Percentiles rank a stretch among this genome's conserved stretches.
phyloP scores from a whole-genome alignment of 2,113 vertebrate genomes.

The Macrotus californicus region DNA sequence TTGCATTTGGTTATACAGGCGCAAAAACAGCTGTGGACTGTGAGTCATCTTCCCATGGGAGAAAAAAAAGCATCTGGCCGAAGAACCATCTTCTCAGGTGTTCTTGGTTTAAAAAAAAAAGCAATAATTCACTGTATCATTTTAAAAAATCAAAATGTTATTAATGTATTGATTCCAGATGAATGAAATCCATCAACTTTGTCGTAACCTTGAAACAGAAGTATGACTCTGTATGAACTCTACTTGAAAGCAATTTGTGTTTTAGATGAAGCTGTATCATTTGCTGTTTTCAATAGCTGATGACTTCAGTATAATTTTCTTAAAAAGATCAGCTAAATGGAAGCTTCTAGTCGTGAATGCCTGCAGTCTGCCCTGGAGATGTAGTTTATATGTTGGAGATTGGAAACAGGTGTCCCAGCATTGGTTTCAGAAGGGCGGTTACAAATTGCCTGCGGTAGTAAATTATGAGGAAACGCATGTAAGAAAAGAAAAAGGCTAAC shows the following conservation, averaged over 20 bases:
- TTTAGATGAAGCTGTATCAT: slow-evolving; percentile 10
- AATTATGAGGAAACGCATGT: neutral
- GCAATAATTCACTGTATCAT: neutral
- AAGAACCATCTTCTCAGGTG: slow-evolving; percentile 10
- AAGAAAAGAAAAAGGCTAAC: neutral
- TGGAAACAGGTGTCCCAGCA: slow-evolving; percentile 50
- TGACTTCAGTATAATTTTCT: neutral
- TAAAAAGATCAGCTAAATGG: slow-evolving; percentile 30
- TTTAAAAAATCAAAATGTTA: slow-evolving; percentile 27
- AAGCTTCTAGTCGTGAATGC: neutral
- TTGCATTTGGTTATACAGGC: neutral
- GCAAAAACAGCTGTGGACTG: neutral
- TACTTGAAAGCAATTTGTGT: neutral
- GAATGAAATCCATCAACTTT: neutral
- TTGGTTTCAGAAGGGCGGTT: neutral
- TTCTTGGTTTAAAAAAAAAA: neutral
- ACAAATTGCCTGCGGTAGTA: slow-evolving; percentile 20
- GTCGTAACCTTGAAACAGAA: neutral
- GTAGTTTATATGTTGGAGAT: slow-evolving; percentile 20
- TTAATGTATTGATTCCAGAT: slow-evolving; percentile 33
- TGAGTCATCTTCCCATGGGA: neutral
- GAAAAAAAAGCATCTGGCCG: neutral
- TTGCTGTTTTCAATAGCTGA: slow-evolving; percentile 14
- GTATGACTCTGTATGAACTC: neutral
- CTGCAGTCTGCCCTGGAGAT: neutral